Evolutionary conservation across 2,113 vertebrate species (phyloP), one percentile per base, ranked within the genome.

Genomic region (Percopsis transmontana): DNA sequence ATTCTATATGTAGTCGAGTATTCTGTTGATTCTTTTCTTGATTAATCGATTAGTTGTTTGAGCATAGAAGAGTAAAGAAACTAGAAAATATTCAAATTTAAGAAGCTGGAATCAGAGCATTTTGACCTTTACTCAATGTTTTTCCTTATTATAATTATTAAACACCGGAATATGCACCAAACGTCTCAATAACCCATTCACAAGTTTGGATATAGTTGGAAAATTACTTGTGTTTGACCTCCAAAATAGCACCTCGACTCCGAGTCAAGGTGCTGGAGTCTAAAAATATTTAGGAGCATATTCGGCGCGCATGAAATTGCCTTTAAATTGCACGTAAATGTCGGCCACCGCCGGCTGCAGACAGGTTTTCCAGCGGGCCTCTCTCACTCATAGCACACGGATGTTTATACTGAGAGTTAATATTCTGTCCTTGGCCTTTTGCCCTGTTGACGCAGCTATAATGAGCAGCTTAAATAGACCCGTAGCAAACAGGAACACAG

Each of bases 401-500:
- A 48, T 74, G 9, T 19, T 40, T 56, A 23, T 62, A 51, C 52
- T 66, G 10, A 44, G 42, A 44, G 42, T 15, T 56, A 67, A 72
- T 53, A 66, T 75, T 72, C 56, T 61, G 56, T 68, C 66, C 48
- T 59, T 77, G 61, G 16, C 70, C 73, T 77, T 73, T 77, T 77
- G 70, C 71, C 64, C 58, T 51, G 68, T 75, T 80, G 70, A 73
- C 76, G 74, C 59, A 59, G 18, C 61, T 62, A 50, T 83, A 84
- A 81, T 80, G 71, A 85, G 76, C 48, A 40, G 62, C 58, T 64
- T 69, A 66, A 75, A 81, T 72, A 33, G 73, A 55, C n/a, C 71
- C 60, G n/a, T 47, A 50, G 27, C 69, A 70, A 78, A 83, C 81
- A 82, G 48, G 0, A 19, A 38, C 50, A 50, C 67, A 62, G 33